These are phyloP conservation scores for Neuroterus valhalla DNA, from an alignment of 1,140 invertebrate genomes.

Conservation along the genomic window DNA sequence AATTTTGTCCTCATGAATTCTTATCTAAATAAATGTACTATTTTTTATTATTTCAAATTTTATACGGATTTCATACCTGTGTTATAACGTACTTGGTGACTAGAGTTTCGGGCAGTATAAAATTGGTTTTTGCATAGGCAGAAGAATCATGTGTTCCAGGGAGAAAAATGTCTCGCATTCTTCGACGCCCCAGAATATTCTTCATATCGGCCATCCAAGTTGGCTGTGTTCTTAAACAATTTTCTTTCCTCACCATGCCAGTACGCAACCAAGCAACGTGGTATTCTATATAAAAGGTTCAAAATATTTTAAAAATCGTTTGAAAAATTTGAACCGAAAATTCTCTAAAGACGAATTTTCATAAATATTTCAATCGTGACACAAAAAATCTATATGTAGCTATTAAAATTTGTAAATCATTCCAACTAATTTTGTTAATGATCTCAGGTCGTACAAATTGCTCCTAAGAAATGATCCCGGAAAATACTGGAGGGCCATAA, in stretches of 20 bases:
- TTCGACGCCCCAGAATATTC: conserved; percentile 64
- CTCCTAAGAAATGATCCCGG: no score
- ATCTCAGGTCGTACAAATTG: no score
- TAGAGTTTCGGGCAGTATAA: conserved; percentile 63
- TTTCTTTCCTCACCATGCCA: conserved; percentile 58
- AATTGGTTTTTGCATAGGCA: conserved; percentile 73
- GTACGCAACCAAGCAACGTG: conserved; percentile 51
- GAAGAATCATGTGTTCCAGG: conserved; percentile 82
- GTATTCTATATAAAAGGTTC: conserved; percentile 49
- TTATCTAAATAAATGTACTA: no score
- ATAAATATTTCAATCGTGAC: not conserved
- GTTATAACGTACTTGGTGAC: conserved; percentile 74
- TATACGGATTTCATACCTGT: conserved; percentile 76
- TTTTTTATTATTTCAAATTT: not conserved
- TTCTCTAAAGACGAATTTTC: conserved; percentile 13
- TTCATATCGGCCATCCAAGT: conserved; percentile 78
- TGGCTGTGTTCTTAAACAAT: conserved; percentile 75
- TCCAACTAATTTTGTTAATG: no score
- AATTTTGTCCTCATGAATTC: no score
- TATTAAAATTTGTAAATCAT: no score
- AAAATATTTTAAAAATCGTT: no score
- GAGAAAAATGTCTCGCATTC: conserved; percentile 76
- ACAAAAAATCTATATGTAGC: conserved; percentile 17
- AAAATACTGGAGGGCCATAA: no score
- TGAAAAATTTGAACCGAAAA: not conserved